phyloP scores from a whole-genome alignment of 1,140 invertebrate genomes.

The Drosophila busckii region DNA sequence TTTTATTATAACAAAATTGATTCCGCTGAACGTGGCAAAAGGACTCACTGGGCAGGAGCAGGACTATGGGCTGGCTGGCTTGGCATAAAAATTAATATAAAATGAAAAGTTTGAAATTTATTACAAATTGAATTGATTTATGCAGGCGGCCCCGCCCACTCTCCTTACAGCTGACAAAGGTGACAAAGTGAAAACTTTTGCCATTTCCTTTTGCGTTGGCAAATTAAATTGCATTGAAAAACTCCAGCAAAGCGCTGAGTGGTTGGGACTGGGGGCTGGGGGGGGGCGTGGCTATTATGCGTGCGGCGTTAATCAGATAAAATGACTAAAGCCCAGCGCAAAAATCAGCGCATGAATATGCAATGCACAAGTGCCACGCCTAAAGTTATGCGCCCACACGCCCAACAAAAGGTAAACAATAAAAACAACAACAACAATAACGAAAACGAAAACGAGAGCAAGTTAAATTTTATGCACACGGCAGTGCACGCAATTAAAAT shows the following conservation, averaged over 20 bases:
- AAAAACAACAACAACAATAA: slow-evolving; percentile 21
- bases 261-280: no score
- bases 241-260: no score
- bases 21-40: slow-evolving; percentile 25
- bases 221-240: slow-evolving; percentile 64
- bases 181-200: slow-evolving; percentile 69
- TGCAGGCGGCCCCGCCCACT: slow-evolving; percentile 24
- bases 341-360: slow-evolving; percentile 27
- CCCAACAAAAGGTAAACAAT: slow-evolving; percentile 47
- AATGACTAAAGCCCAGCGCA: slow-evolving; percentile 35
- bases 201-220: slow-evolving; percentile 18
- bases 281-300: slow-evolving; percentile 29
- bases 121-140: slow-evolving; percentile 77
- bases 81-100: slow-evolving; percentile 76
- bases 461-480: slow-evolving; percentile 33
- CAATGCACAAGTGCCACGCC: slow-evolving; percentile 9
- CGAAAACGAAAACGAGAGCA: slow-evolving; percentile 1
- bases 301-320: slow-evolving; percentile 64
- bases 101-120: slow-evolving; percentile 77
- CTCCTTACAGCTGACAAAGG: slow-evolving; percentile 30
- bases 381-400: slow-evolving; percentile 37
- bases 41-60: slow-evolving; percentile 8
- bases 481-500: slow-evolving; percentile 71
- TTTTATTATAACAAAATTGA: slow-evolving; percentile 77
- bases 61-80: slow-evolving; percentile 47